Conservation (phyloP, 2,888 invertebrate genomes). For the Saturnia pavonia region DNA sequence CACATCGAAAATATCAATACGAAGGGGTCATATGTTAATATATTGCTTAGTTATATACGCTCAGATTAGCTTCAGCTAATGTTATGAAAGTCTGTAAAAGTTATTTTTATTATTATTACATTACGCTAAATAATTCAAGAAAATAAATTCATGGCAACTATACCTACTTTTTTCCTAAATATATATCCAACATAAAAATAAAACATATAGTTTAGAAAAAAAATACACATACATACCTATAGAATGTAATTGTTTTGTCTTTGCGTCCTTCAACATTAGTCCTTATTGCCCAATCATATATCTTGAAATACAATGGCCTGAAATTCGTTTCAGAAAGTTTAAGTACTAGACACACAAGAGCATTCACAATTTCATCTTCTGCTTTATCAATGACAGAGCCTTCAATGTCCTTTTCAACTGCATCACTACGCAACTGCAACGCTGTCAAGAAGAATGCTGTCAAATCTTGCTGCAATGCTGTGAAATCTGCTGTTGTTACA, state of each 20-base stretch:
- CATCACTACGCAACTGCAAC: slow-evolving; percentile 85
- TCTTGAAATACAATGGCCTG: slow-evolving; percentile 92
- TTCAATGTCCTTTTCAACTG: slow-evolving; percentile 57
- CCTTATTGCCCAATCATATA: slow-evolving; percentile 93
- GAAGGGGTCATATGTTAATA: too few species aligned
- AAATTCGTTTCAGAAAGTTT: slow-evolving; percentile 95
- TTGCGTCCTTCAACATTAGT: slow-evolving; percentile 81
- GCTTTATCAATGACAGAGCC: slow-evolving; percentile 77
- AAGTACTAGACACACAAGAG: slow-evolving; percentile 90
- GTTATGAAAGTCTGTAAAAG: too few species aligned
- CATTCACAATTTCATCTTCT: slow-evolving; percentile 88
- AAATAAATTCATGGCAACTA: too few species aligned
- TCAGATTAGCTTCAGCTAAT: too few species aligned
- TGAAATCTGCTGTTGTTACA: slow-evolving; percentile 84
- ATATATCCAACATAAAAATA: neutral
- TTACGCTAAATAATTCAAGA: too few species aligned
- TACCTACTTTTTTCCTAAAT: too few species aligned
- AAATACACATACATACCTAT: slow-evolving; percentile 81
- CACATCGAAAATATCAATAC: too few species aligned
- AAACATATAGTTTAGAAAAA: neutral
- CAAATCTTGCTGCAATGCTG: slow-evolving; percentile 84
- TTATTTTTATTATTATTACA: too few species aligned
- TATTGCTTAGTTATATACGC: too few species aligned
- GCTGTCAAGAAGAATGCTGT: slow-evolving; percentile 88
- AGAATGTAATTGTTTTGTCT: slow-evolving; percentile 90